phyloP scores from a whole-genome alignment of 1,140 invertebrate species.

The Tigriopus japonicus region DNA sequence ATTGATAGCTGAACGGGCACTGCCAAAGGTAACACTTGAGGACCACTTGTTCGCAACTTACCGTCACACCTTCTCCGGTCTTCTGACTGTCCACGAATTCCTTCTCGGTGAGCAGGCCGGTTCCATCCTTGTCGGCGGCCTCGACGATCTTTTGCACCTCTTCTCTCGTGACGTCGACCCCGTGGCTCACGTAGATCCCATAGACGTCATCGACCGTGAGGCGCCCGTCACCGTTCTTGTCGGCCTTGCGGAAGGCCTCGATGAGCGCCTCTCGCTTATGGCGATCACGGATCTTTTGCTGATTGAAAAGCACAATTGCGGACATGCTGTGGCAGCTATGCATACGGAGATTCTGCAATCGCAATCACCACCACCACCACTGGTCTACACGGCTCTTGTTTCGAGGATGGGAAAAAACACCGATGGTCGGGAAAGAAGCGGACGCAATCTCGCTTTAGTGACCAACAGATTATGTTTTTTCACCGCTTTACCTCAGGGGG shows the following conservation, averaged over 20 bases:
- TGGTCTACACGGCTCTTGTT: no score
- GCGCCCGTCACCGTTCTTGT: background rate
- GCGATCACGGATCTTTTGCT: background rate
- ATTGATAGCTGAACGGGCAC: no score
- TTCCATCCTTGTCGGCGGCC: constrained; percentile 7
- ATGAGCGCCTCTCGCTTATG: background rate
- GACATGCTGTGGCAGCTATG: background rate
- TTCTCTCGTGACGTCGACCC: background rate
- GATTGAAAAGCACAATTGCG: constrained; percentile 4
- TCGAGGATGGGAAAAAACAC: no score
- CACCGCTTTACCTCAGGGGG: no score
- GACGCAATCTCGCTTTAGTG: no score
- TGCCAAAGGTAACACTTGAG: no score
- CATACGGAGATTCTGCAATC: background rate
- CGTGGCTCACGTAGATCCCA: background rate
- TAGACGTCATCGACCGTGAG: background rate
- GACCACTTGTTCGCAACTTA: no score
- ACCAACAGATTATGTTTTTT: no score
- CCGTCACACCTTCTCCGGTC: background rate
- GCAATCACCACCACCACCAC: no score
- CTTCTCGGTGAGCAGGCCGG: background rate
- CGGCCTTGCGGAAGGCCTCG: constrained; percentile 1
- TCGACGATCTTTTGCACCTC: constrained; percentile 3
- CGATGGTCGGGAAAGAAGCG: no score
- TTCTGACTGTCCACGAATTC: background rate